Evolutionary conservation across 1,140 invertebrate genomes (phyloP).

Genomic region (Psilanteris sp.): DNA sequence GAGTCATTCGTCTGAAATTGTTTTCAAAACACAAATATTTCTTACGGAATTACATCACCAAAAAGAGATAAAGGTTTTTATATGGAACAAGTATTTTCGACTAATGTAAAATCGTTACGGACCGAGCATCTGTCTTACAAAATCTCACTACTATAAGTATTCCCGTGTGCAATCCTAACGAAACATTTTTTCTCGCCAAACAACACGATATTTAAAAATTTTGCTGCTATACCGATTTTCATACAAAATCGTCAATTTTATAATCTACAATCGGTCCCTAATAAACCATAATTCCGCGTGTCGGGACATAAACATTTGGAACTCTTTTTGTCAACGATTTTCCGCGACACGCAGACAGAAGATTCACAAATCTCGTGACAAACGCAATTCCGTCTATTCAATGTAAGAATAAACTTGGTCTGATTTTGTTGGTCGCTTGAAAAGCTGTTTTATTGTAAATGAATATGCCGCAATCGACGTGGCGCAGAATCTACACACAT

Average conservation of each 20-base stretch:
- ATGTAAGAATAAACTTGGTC: conserved; percentile 40
- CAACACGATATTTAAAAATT: too few species aligned
- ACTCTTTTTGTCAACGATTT: too few species aligned
- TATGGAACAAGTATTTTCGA: conserved; percentile 28
- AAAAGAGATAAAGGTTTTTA: conserved; percentile 33
- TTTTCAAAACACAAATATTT: conserved; percentile 22
- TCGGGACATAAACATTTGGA: too few species aligned
- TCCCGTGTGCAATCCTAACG: too few species aligned
- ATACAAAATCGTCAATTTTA: too few species aligned
- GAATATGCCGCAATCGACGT: conserved; percentile 26
- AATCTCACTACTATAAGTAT: neutral
- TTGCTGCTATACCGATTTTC: too few species aligned
- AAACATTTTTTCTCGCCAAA: too few species aligned
- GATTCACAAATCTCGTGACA: conserved; percentile 16
- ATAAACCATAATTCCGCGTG: too few species aligned
- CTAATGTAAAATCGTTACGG: conserved; percentile 48
- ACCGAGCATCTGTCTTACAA: neutral
- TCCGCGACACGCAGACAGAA: too few species aligned
- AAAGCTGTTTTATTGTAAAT: conserved; percentile 53
- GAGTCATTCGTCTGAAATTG: conserved; percentile 31
- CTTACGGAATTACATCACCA: conserved; percentile 28
- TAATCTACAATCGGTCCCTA: too few species aligned
- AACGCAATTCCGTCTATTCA: conserved; percentile 35
- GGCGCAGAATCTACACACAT: conserved; percentile 12
- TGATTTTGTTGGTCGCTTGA: conserved; percentile 26